Evolutionary conservation across 2,113 vertebrate species (phyloP).

Genomic region (Sturnira hondurensis): DNA sequence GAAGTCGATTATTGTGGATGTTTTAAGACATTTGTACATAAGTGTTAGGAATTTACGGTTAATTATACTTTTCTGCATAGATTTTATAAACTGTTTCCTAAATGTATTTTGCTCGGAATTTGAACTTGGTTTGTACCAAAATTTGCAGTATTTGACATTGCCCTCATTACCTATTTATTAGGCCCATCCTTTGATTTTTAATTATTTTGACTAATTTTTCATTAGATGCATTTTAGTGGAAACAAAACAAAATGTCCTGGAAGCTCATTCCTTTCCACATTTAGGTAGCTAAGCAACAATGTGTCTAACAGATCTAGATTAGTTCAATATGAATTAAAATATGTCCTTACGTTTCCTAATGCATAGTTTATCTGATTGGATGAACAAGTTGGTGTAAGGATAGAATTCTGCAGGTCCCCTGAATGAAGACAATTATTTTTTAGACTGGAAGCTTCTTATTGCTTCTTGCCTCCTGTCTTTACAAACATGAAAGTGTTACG

Average conservation of each 20-base stretch:
- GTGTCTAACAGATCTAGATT: background rate
- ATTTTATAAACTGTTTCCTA: background rate
- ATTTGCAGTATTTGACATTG: background rate
- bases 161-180: background rate
- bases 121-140: background rate
- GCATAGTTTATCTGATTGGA: background rate
- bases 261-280: background rate
- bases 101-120: background rate
- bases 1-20: background rate
- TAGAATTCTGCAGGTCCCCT: background rate
- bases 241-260: background rate
- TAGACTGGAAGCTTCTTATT: background rate
- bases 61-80: background rate
- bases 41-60: background rate
- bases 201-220: background rate
- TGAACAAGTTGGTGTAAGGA: background rate
- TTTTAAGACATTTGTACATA: background rate
- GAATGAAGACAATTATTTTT: background rate
- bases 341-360: background rate
- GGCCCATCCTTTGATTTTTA: background rate
- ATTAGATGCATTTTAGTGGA: background rate
- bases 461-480: background rate
- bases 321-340: background rate
- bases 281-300: background rate
- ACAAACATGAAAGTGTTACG: background rate